Conservation (phyloP, 2,888 invertebrate species). For the Eristalis tenax region DNA sequence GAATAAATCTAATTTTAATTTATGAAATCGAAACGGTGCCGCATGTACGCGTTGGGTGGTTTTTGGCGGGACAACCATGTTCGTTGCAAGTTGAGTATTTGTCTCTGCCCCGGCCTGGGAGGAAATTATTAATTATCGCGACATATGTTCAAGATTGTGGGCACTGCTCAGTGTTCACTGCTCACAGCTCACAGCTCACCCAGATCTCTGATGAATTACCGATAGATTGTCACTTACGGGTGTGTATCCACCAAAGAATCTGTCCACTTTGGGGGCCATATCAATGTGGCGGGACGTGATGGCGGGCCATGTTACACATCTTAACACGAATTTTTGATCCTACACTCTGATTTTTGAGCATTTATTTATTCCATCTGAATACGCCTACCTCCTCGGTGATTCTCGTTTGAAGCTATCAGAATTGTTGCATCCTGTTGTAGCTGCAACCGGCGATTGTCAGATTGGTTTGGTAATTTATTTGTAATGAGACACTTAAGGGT, state of each 20-base stretch:
- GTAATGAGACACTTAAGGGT: constrained; percentile 73
- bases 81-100: constrained; percentile 63
- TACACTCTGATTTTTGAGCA: constrained; percentile 57
- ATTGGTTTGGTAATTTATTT: constrained; percentile 70
- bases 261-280: constrained; percentile 35
- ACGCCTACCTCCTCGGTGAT: background rate
- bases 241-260: constrained; percentile 47
- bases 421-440: constrained; percentile 64
- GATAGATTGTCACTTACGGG: constrained; percentile 70
- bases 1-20: constrained; percentile 79
- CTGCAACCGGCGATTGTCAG: constrained; percentile 54
- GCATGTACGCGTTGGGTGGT: constrained; percentile 74
- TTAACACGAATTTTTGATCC: constrained; percentile 59
- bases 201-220: constrained; percentile 69
- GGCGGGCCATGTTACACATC: constrained; percentile 44
- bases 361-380: constrained; percentile 14
- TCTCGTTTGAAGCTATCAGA: constrained; percentile 31
- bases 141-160: constrained; percentile 66
- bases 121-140: constrained; percentile 73
- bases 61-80: constrained; percentile 59
- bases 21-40: constrained; percentile 76
- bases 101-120: constrained; percentile 56
- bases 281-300: background rate
- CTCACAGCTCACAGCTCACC: constrained; percentile 11
- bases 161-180: constrained; percentile 13